phyloP scores from a whole-genome alignment of 2,797 vertebrate genomes.

The Epinephelus malabaricus region DNA sequence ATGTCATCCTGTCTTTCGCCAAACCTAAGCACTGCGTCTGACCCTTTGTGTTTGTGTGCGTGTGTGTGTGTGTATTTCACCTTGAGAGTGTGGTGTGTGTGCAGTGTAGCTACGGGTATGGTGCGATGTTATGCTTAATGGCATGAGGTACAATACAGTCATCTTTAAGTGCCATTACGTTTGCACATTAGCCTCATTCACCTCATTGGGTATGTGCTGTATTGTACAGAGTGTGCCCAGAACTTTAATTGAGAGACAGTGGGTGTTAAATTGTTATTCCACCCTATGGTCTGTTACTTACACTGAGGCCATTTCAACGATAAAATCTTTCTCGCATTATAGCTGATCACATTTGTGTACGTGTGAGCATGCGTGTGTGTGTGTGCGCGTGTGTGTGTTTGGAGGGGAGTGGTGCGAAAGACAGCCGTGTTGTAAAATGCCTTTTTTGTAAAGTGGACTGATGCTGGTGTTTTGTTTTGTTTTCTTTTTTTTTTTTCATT shows the following conservation, averaged over 20 bases:
- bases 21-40: constrained; percentile 62
- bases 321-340: constrained; percentile 34
- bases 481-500: constrained; percentile 70
- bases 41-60: constrained; percentile 27
- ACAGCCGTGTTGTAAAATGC: constrained; percentile 82
- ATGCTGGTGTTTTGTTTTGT: constrained; percentile 83
- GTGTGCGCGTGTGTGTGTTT: constrained; percentile 60
- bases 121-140: constrained; percentile 50
- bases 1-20: constrained; percentile 35
- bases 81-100: constrained; percentile 33
- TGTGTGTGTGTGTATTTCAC: constrained; percentile 33
- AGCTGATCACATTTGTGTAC: constrained; percentile 49
- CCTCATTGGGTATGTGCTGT: constrained; percentile 52
- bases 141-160: constrained; percentile 36
- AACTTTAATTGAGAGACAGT: constrained; percentile 43
- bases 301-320: constrained; percentile 48
- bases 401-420: constrained; percentile 50
- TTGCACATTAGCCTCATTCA: constrained; percentile 71
- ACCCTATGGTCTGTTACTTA: constrained; percentile 34
- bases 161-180: constrained; percentile 71
- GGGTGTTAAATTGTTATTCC: constrained; percentile 36
- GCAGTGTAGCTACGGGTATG: constrained; percentile 49
- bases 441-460: constrained; percentile 88
- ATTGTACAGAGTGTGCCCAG: constrained; percentile 29
- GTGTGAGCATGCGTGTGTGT: constrained; percentile 47